These are phyloP conservation scores for Peromyscus attwateri DNA, from an alignment of 2,797 vertebrate species.

Conservation along the genomic window DNA sequence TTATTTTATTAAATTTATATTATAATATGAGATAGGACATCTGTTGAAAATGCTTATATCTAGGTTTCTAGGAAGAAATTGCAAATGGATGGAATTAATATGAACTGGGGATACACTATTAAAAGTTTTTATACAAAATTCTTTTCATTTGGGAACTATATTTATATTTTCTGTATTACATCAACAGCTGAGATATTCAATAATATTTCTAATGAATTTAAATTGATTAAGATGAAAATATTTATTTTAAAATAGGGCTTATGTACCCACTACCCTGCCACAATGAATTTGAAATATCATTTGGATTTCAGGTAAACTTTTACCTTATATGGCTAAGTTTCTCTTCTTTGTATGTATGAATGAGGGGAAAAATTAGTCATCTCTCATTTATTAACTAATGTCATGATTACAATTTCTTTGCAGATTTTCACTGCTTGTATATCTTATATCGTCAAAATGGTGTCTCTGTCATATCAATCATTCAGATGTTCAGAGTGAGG, in stretches of 20 bases:
- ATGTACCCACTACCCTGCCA: background rate
- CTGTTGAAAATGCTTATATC: background rate
- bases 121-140: background rate
- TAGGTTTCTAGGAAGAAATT: no score
- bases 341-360: background rate
- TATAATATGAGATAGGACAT: background rate
- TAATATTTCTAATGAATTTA: background rate
- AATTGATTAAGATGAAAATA: background rate
- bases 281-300: background rate
- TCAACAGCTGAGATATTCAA: background rate
- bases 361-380: background rate
- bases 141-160: background rate
- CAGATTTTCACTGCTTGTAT: background rate
- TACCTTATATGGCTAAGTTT: background rate
- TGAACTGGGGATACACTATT: background rate
- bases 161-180: background rate
- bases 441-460: background rate
- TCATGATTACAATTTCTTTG: background rate
- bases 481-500: background rate
- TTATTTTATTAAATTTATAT: background rate
- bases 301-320: background rate
- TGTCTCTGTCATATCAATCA: background rate
- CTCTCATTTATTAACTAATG: background rate
- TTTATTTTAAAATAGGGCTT: background rate
- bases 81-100: background rate